phyloP scores from a whole-genome alignment of 64 coral and sea anemone genomes.

The Montipora cactus region DNA sequence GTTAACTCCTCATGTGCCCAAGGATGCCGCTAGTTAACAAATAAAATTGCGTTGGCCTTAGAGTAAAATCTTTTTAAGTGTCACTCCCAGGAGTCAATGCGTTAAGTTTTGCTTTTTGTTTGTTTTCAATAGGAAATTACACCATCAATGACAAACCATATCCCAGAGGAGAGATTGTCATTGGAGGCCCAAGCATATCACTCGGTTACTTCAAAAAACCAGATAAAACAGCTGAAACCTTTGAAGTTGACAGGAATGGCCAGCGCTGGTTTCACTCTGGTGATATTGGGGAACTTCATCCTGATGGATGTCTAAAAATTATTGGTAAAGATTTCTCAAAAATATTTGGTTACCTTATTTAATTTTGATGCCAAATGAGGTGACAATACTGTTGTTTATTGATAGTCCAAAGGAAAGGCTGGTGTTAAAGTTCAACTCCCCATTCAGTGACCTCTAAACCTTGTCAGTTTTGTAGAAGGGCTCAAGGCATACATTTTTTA shows the following conservation, averaged over 20 bases:
- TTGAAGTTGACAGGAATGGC: slow-evolving; percentile 91
- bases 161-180: slow-evolving; percentile 88
- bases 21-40: too few species aligned
- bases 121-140: slow-evolving; percentile 80
- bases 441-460: too few species aligned
- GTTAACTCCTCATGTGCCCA: too few species aligned
- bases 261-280: slow-evolving; percentile 98
- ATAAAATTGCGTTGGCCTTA: too few species aligned
- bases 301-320: slow-evolving; percentile 93
- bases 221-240: slow-evolving; percentile 83
- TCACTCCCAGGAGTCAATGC: too few species aligned
- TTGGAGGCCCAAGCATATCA: slow-evolving; percentile 83
- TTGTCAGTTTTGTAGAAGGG: too few species aligned
- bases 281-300: slow-evolving; percentile 94
- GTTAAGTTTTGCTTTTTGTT: neutral
- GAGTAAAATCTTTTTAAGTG: too few species aligned
- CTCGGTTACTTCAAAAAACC: slow-evolving; percentile 93
- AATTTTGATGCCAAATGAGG: too few species aligned
- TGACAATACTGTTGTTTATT: too few species aligned
- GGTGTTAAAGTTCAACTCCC: too few species aligned
- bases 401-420: too few species aligned
- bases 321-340: slow-evolving; percentile 78
- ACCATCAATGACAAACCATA: slow-evolving; percentile 88
- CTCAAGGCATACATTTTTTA: too few species aligned
- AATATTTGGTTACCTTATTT: neutral